These are phyloP conservation scores for Tragulus kanchil DNA, from an alignment of 2,113 vertebrate species.

Conservation along the genomic window DNA sequence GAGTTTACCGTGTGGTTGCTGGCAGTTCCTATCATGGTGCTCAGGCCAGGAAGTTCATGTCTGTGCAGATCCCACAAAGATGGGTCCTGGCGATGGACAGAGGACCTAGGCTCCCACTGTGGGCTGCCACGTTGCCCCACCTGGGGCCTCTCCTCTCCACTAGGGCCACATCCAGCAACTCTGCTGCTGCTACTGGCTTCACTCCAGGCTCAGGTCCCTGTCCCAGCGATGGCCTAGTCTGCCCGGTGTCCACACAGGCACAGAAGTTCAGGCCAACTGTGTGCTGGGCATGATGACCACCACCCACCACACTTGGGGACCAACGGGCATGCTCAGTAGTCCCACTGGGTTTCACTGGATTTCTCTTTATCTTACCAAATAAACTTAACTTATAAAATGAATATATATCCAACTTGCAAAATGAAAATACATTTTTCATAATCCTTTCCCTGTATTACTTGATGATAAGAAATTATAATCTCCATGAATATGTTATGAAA, in stretches of 20 bases:
- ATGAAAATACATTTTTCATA: neutral
- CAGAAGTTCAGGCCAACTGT: neutral
- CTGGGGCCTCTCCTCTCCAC: neutral
- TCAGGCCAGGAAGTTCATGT: neutral
- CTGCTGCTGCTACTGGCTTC: neutral
- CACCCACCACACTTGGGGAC: neutral
- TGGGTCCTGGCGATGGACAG: neutral
- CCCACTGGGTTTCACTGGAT: neutral
- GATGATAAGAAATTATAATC: slow-evolving; percentile 21
- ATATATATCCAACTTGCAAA: neutral
- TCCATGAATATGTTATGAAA: neutral
- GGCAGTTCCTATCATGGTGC: neutral
- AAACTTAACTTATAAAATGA: slow-evolving; percentile 34
- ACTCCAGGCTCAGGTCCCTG: neutral
- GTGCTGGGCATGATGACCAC: neutral
- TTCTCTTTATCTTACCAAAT: slow-evolving; percentile 43
- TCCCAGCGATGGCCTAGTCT: neutral
- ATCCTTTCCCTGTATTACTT: slow-evolving; percentile 30
- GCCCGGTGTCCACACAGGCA: rapidly evolving
- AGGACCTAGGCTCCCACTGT: neutral
- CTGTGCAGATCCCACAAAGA: neutral
- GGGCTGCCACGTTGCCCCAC: too few species aligned
- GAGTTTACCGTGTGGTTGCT: neutral
- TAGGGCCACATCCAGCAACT: too few species aligned
- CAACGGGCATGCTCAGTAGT: neutral